Evolutionary conservation across 2,113 vertebrate species (phyloP).

Genomic region (Cricetomys ansorgei): DNA sequence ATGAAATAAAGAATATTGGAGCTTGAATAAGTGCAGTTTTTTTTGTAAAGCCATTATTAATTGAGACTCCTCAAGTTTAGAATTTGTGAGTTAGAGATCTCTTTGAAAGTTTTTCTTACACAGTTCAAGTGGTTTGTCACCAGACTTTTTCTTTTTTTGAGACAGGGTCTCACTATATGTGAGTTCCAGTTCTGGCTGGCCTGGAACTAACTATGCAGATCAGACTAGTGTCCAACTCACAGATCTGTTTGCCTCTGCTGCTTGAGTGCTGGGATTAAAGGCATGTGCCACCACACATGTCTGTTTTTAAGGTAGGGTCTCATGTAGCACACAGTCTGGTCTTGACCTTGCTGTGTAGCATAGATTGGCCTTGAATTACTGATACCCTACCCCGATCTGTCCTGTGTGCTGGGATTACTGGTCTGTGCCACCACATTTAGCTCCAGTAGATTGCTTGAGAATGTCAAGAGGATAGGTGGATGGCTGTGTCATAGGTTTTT

Average conservation of each 20-base stretch:
- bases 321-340: background rate
- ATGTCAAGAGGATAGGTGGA: background rate
- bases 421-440: background rate
- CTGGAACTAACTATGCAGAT: background rate
- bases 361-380: background rate
- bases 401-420: background rate
- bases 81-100: constrained; percentile 51
- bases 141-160: background rate
- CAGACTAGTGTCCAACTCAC: background rate
- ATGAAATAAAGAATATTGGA: constrained; percentile 23
- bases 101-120: constrained; percentile 14
- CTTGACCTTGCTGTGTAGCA: background rate
- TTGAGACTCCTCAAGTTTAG: background rate
- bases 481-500: too few relatives aligned
- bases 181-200: background rate
- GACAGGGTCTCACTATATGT: background rate
- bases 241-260: background rate
- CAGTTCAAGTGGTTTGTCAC: background rate
- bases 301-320: background rate
- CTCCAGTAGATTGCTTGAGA: background rate
- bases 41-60: constrained; percentile 24
- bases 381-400: background rate
- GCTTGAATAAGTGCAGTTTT: background rate
- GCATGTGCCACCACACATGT: background rate
- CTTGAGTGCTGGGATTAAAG: background rate